phyloP scores from a whole-genome alignment of 2,888 invertebrate genomes.

The Seira musarum region DNA sequence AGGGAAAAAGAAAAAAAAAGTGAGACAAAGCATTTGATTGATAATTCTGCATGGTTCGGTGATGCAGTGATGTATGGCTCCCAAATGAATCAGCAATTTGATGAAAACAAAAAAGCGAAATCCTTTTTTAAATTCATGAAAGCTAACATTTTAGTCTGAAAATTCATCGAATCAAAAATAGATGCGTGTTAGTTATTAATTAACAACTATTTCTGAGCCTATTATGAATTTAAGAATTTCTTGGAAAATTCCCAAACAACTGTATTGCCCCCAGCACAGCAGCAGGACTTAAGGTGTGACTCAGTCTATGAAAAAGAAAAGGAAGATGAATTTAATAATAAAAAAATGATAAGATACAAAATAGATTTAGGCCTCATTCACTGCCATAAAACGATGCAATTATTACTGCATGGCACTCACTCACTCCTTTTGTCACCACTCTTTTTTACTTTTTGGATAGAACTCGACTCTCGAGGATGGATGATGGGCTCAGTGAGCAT shows the following conservation, averaged over 20 bases:
- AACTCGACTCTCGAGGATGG: background rate
- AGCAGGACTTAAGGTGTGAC: too few species aligned
- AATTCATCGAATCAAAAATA: background rate
- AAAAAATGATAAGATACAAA: too few species aligned
- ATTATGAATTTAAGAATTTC: background rate
- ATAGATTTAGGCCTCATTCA: background rate
- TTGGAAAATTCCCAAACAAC: too few species aligned
- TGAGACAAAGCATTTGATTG: background rate
- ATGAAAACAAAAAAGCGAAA: constrained; percentile 14
- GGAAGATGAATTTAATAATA: too few species aligned
- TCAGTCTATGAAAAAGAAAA: too few species aligned
- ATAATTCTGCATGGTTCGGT: background rate
- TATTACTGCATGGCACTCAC: background rate
- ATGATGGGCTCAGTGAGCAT: constrained; percentile 27
- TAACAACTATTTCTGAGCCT: background rate
- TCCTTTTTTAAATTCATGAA: constrained; percentile 9
- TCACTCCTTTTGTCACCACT: constrained; percentile 2
- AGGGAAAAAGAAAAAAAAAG: too few species aligned
- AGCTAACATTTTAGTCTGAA: background rate
- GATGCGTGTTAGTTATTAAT: background rate
- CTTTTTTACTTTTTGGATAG: background rate
- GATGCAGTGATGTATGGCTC: constrained; percentile 43
- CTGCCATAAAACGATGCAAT: background rate
- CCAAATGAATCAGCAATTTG: constrained; percentile 50
- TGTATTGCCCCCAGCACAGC: too few species aligned